Percentiles rank a stretch among this genome's conserved stretches.
Conservation (phyloP, 2,888 invertebrate species). For the Eristalis intricaria region DNA sequence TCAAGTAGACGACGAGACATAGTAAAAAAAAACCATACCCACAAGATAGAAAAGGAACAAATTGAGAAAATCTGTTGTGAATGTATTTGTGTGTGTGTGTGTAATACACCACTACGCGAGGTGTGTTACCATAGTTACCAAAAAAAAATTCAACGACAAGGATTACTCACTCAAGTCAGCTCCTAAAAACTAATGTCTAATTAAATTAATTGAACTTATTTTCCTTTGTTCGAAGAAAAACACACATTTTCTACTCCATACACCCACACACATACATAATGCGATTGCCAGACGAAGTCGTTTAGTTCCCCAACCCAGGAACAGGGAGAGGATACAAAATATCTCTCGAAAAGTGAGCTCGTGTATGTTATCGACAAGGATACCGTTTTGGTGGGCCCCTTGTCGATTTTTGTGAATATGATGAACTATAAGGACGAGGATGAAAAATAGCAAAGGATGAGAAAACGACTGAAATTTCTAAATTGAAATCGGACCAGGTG, state of each 20-base stretch:
- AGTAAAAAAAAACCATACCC: not conserved
- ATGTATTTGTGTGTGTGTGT: not conserved
- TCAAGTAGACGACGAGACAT: constrained; percentile 11
- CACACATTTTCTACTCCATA: not conserved
- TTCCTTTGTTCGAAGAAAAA: not conserved
- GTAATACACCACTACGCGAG: not conserved
- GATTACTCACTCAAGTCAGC: not conserved
- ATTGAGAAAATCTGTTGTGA: not conserved
- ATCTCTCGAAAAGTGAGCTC: no score
- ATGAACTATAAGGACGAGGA: no score
- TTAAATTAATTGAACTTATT: not conserved
- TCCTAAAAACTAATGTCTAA: not conserved
- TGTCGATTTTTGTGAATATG: no score
- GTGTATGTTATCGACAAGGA: no score
- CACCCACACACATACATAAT: not conserved
- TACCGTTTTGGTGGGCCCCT: no score
- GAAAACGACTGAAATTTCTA: no score
- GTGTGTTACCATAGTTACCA: not conserved
- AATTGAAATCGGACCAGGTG: no score
- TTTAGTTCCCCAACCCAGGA: not conserved
- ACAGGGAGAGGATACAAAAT: no score
- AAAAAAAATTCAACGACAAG: not conserved
- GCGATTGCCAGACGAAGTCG: not conserved
- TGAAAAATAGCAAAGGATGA: no score
- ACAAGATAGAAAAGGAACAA: not conserved